A percentile compares a stretch with the other conserved stretches of the same genome.
These are phyloP conservation scores for Ephestia elutella DNA, from an alignment of 1,140 invertebrate species.

Conservation along the genomic window DNA sequence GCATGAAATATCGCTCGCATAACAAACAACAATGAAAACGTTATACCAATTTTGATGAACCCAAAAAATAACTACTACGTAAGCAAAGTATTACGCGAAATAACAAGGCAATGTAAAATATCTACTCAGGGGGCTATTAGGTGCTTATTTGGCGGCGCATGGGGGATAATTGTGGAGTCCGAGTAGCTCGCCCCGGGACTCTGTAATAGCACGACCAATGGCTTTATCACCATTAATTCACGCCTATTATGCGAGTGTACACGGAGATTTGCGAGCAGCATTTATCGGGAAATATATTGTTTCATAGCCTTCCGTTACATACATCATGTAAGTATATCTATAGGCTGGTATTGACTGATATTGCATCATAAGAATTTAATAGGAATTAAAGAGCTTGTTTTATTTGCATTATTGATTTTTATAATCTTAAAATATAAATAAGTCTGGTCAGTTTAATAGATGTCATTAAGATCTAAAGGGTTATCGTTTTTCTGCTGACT, in stretches of 20 bases:
- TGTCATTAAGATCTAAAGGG: too few species aligned
- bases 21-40: too few species aligned
- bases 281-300: background rate
- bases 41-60: too few species aligned
- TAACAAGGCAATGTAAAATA: constrained; percentile 8
- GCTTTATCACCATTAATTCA: constrained; percentile 2
- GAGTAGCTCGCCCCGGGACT: constrained; percentile 13
- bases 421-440: too few species aligned
- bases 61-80: too few species aligned
- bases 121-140: constrained; percentile 17
- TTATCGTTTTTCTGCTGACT: too few species aligned
- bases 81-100: background rate
- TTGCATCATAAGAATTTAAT: too few species aligned
- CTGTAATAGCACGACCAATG: constrained; percentile 2
- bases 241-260: background rate
- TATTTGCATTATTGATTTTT: too few species aligned
- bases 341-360: background rate
- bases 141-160: constrained; percentile 27
- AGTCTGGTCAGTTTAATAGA: too few species aligned
- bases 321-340: background rate
- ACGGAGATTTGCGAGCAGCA: background rate
- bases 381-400: too few species aligned
- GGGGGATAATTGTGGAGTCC: constrained; percentile 28
- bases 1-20: too few species aligned
- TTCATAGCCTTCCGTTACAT: background rate